Evolutionary conservation across 2,113 vertebrate species (phyloP).

Genomic region (Rhinoptilus africanus): DNA sequence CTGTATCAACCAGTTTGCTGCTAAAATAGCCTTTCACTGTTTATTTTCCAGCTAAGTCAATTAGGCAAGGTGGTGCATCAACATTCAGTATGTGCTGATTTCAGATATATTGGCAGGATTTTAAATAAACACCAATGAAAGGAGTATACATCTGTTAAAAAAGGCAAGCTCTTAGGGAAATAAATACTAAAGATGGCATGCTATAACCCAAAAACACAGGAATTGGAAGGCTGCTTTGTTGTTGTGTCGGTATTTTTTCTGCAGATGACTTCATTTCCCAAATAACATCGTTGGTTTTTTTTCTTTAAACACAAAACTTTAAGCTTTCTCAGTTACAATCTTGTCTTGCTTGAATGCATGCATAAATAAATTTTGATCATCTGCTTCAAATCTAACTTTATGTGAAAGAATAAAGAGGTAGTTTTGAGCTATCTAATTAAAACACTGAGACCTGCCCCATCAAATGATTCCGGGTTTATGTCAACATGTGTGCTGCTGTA

Average conservation of each 20-base stretch:
- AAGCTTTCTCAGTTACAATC: conserved; percentile 44
- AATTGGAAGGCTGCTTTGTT: not conserved
- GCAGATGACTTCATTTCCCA: conserved; percentile 40
- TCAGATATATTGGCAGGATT: conserved; percentile 38
- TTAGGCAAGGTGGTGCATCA: conserved; percentile 55
- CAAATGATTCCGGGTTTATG: not conserved
- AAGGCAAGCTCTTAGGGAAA: conserved; percentile 39
- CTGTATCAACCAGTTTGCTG: conserved; percentile 55
- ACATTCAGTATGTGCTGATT: conserved; percentile 7
- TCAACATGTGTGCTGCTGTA: not conserved
- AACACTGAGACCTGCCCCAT: not conserved
- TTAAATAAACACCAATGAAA: conserved; percentile 26
- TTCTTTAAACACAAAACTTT: conserved; percentile 53
- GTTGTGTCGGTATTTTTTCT: not conserved
- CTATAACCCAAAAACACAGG: conserved; percentile 7
- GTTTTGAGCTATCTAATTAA: not conserved
- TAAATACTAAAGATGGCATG: conserved; percentile 13
- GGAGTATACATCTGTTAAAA: conserved; percentile 12
- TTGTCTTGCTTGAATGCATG: not conserved
- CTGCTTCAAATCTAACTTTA: conserved; percentile 23
- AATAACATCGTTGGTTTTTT: not conserved
- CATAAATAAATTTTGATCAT: conserved; percentile 23
- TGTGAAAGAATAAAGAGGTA: conserved; percentile 7
- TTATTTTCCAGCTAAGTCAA: conserved; percentile 70
- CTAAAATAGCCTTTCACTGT: conserved; percentile 54